A percentile compares a stretch with the other conserved stretches of the same genome.
phyloP scores from a whole-genome alignment of 2,113 vertebrate species.

The Sylvietta virens region DNA sequence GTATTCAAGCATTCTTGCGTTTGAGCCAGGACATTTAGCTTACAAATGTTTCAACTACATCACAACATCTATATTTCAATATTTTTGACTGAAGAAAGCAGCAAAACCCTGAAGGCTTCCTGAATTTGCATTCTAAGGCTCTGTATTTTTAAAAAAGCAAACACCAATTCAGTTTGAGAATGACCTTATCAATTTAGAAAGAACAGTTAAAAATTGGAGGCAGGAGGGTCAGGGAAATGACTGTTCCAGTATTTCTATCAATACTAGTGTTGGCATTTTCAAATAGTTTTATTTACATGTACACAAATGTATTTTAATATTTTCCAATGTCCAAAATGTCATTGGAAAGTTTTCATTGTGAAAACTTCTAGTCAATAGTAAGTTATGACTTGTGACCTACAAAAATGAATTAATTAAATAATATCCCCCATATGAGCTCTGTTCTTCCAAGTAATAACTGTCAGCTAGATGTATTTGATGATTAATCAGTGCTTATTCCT shows the following conservation, averaged over 20 bases:
- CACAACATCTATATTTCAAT: not conserved
- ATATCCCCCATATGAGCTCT: not conserved
- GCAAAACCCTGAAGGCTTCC: not conserved
- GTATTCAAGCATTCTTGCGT: not conserved
- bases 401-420: slow-evolving; percentile 4
- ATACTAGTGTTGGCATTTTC: not conserved
- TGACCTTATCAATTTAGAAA: not conserved
- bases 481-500: slow-evolving; percentile 21
- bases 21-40: not conserved
- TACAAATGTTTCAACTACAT: not conserved
- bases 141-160: not conserved
- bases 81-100: not conserved
- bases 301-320: not conserved
- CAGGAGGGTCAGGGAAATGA: rapidly evolving
- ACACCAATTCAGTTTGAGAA: not conserved
- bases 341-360: not conserved
- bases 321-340: not conserved
- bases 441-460: not conserved
- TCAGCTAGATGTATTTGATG: slow-evolving; percentile 5
- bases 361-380: not conserved
- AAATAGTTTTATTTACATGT: not conserved
- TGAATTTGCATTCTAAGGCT: not conserved
- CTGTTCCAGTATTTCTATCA: not conserved
- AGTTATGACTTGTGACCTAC: not conserved
- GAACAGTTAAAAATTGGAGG: not conserved